phyloP scores from a whole-genome alignment of 2,888 invertebrate genomes.

The Nomada goodeniana region DNA sequence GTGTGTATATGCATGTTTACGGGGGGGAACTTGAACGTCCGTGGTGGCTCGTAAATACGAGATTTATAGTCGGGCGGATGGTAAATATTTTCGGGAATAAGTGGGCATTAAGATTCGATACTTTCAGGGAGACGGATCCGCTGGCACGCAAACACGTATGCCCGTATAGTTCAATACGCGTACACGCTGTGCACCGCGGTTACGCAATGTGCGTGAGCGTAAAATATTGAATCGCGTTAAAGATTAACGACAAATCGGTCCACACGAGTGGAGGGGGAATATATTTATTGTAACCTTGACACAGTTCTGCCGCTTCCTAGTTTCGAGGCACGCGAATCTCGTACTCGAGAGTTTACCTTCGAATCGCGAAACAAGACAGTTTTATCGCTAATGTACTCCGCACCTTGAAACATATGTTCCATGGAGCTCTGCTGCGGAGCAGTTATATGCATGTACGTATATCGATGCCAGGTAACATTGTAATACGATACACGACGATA shows the following conservation, averaged over 20 bases:
- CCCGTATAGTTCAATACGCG: not conserved
- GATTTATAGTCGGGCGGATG: constrained; percentile 27
- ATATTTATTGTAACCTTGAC: constrained; percentile 51
- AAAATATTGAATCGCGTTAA: constrained; percentile 6
- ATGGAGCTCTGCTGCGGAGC: constrained; percentile 11
- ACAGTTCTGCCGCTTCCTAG: constrained; percentile 47
- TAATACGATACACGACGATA: constrained; percentile 42
- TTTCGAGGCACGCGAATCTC: constrained; percentile 11
- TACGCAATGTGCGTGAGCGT: not conserved
- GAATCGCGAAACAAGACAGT: constrained; percentile 28
- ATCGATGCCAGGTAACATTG: constrained; percentile 40
- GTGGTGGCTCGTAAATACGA: constrained; percentile 27
- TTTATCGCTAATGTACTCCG: constrained; percentile 36
- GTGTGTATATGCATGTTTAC: constrained; percentile 6
- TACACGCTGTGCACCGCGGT: not conserved
- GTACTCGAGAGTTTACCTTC: constrained; percentile 3
- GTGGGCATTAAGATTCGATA: constrained; percentile 22
- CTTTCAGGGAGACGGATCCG: not conserved
- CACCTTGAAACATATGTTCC: constrained; percentile 24
- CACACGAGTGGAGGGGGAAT: constrained; percentile 2
- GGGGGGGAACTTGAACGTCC: not conserved
- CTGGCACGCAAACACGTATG: not conserved
- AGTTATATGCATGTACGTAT: not conserved
- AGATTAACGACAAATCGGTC: constrained; percentile 42
- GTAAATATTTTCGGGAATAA: constrained; percentile 51